phyloP scores from a whole-genome alignment of 2,888 invertebrate species.

The Drosophila kanekoi region DNA sequence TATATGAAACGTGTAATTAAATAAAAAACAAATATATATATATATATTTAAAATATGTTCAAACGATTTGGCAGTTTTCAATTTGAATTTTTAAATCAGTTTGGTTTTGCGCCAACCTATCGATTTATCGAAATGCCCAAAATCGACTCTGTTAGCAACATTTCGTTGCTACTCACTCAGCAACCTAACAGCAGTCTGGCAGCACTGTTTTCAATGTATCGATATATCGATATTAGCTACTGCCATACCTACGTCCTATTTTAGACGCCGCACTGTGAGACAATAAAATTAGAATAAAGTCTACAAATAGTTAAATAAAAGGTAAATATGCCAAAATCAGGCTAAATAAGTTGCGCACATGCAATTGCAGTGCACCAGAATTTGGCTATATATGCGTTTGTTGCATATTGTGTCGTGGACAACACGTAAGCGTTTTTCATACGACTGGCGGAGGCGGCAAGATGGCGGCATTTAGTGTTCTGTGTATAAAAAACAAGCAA shows the following conservation, averaged over 20 bases:
- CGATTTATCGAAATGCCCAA: not conserved
- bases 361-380: not conserved
- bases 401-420: not conserved
- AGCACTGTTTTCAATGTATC: not conserved
- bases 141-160: not conserved
- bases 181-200: conserved; percentile 16
- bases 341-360: not conserved
- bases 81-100: not conserved
- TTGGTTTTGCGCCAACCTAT: too few species aligned
- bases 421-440: conserved; percentile 55
- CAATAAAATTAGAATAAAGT: conserved; percentile 18
- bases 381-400: not conserved
- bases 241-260: conserved; percentile 12
- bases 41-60: conserved; percentile 73
- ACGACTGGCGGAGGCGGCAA: conserved; percentile 36
- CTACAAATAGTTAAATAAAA: conserved; percentile 20
- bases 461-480: conserved; percentile 57
- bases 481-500: conserved; percentile 2
- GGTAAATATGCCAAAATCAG: conserved; percentile 5
- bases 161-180: not conserved
- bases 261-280: conserved; percentile 43
- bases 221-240: conserved; percentile 7
- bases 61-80: conserved; percentile 21
- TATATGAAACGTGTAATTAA: conserved; percentile 75
- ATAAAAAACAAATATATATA: conserved; percentile 52